Evolutionary conservation across 2,888 invertebrate genomes (phyloP).

Genomic region (Cryptus viduatorius): DNA sequence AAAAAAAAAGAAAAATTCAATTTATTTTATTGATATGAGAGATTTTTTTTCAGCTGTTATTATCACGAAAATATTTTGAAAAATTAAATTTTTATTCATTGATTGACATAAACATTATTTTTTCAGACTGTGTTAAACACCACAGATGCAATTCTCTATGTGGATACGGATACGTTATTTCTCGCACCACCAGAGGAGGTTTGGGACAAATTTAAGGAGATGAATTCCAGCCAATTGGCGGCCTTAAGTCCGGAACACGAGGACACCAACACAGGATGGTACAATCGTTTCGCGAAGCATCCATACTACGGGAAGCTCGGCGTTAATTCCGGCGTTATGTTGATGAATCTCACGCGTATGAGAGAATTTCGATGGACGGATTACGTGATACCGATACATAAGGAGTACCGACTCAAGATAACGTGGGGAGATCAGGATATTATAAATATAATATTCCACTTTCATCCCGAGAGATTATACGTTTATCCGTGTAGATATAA

Average conservation of each 20-base stretch:
- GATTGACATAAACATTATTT: neutral
- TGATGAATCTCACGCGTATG: constrained; percentile 98
- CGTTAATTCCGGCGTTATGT: constrained; percentile 98
- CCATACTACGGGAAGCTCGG: constrained; percentile 96
- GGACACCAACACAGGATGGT: constrained; percentile 97
- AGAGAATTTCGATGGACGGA: constrained; percentile 94
- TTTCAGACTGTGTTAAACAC: constrained; percentile 90
- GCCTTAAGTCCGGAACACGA: constrained; percentile 96
- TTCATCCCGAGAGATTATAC: constrained; percentile 92
- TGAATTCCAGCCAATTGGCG: constrained; percentile 95
- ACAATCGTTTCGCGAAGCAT: constrained; percentile 97
- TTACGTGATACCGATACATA: constrained; percentile 93
- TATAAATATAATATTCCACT: constrained; percentile 95
- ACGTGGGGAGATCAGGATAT: constrained; percentile 99
- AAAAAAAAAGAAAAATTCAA: too few relatives aligned
- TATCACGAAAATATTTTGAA: neutral
- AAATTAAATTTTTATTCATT: too few relatives aligned
- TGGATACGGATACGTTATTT: constrained; percentile 97
- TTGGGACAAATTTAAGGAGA: constrained; percentile 93
- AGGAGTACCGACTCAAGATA: constrained; percentile 93
- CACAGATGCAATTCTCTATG: constrained; percentile 94
- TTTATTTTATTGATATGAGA: too few relatives aligned
- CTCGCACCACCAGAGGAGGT: constrained; percentile 92
- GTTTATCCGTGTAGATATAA: constrained; percentile 95
- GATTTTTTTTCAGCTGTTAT: neutral